These are phyloP conservation scores for Macrotis lagotis DNA, from an alignment of 2,113 vertebrate genomes.

Conservation along the genomic window DNA sequence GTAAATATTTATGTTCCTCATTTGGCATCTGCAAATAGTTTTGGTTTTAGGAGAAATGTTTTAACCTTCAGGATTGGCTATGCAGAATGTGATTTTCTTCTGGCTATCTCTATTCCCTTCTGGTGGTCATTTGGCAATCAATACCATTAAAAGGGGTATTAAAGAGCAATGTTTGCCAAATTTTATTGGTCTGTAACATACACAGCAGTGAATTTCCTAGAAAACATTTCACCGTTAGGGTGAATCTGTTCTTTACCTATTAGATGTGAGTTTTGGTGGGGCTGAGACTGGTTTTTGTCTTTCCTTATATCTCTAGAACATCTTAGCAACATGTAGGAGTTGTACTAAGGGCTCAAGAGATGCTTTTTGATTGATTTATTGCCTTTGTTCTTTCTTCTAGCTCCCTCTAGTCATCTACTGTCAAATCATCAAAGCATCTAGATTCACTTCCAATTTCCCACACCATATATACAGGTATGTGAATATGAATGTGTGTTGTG, in stretches of 20 bases:
- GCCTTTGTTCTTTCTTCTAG: neutral
- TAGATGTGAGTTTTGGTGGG: neutral
- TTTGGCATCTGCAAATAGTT: neutral
- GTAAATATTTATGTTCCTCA: neutral
- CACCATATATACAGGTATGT: neutral
- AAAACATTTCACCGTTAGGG: neutral
- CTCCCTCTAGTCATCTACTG: neutral
- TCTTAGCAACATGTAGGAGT: neutral
- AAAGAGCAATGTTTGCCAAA: neutral
- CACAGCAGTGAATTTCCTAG: neutral
- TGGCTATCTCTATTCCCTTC: neutral
- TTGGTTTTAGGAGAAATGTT: neutral
- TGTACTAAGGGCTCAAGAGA: neutral
- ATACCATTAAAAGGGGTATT: neutral
- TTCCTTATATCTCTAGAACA: neutral
- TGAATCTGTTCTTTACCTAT: neutral
- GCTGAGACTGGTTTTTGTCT: neutral
- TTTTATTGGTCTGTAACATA: neutral
- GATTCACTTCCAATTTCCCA: neutral
- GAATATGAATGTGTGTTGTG: neutral
- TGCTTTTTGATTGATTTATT: neutral
- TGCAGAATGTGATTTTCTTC: constrained; percentile 16
- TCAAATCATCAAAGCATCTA: neutral
- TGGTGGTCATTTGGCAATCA: neutral
- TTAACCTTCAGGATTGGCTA: neutral